Base-by-base conservation (phyloP, 2,888 invertebrate genomes). In the Sarcophaga variegata region DNA sequence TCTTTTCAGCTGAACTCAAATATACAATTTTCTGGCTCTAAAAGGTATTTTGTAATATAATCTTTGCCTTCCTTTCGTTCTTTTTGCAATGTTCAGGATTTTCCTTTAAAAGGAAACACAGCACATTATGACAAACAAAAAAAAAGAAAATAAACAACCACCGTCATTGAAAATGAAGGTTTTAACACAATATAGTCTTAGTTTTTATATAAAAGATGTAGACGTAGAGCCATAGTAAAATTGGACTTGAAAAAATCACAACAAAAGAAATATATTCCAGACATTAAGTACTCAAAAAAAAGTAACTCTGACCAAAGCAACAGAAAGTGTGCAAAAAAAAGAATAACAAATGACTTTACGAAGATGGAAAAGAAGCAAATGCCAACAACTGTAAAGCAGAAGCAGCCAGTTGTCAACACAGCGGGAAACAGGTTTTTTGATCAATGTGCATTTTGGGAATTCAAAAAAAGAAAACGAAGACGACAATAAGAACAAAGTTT, bases 351-450 rank as follows among this genome's bases (percentile, higher is more conserved):
- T 37, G 66, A 25, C 62, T 59, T 66, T 17, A 70, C 10, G 37
- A 37, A 37, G 37, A 37, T 37, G 37, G 4, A 62, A 10, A 67
- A 66, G 45, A 72, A 54, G 37, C 62, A 60, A 67, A 76, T 66
- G 17, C n/a, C 45, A 63, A 86, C 62, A 74, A 67, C 25, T 70
- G 62, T 82, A 27, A 69, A 79, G 76, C 75, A 81, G 59, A 69
- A 79, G 78, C 82, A 86, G 88, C 88, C 37, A 86, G 86, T 88
- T 88, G 85, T 86, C 71, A 82, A 88, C 87, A 81, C 88, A 86
- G 85, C 87, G 79, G 84, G 88, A 89, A 89, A 89, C 88, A 87
- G 88, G 89, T 89, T 88, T 88, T 88, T 79, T 84, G 72, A 83
- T 81, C 85, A 87, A 86, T 89, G 87, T 88, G 85, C 88, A 87